A percentile compares a stretch with the other conserved stretches of the same genome.
Conservation (phyloP, 2,888 invertebrate species). For the Liodrosophila aerea region DNA sequence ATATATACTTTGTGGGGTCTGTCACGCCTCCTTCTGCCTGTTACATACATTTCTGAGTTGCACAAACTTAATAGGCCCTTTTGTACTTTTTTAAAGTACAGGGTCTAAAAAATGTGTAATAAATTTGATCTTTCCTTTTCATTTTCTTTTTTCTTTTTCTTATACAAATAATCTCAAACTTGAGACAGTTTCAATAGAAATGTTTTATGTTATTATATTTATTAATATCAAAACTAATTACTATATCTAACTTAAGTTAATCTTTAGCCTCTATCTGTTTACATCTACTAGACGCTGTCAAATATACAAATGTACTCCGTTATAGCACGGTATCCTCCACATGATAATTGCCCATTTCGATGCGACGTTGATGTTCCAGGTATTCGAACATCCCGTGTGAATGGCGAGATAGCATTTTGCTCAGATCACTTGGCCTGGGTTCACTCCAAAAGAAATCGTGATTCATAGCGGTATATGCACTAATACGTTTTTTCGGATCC, state of each 20-base stretch:
- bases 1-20: too few relatives aligned
- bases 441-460: slow-evolving; percentile 99
- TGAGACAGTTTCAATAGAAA: too few relatives aligned
- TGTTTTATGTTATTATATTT: too few relatives aligned
- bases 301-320: slow-evolving; percentile 92
- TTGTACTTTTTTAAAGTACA: too few relatives aligned
- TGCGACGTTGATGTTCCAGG: slow-evolving; percentile 89
- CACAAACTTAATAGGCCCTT: too few relatives aligned
- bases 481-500: slow-evolving; percentile 94
- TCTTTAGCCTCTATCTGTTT: slow-evolving; percentile 84
- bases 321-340: slow-evolving; percentile 83
- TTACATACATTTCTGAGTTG: too few relatives aligned
- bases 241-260: slow-evolving; percentile 15
- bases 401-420: slow-evolving; percentile 95
- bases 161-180: too few relatives aligned
- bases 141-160: too few relatives aligned
- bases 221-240: too few relatives aligned
- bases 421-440: slow-evolving; percentile 96
- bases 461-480: slow-evolving; percentile 96
- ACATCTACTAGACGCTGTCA: slow-evolving; percentile 90
- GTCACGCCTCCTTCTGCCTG: too few relatives aligned
- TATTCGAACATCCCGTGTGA: slow-evolving; percentile 98
- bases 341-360: slow-evolving; percentile 89
- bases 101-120: too few relatives aligned
- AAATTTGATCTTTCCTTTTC: too few relatives aligned